phyloP scores from a whole-genome alignment of 2,797 vertebrate species.

The Telmatherina bonti region DNA sequence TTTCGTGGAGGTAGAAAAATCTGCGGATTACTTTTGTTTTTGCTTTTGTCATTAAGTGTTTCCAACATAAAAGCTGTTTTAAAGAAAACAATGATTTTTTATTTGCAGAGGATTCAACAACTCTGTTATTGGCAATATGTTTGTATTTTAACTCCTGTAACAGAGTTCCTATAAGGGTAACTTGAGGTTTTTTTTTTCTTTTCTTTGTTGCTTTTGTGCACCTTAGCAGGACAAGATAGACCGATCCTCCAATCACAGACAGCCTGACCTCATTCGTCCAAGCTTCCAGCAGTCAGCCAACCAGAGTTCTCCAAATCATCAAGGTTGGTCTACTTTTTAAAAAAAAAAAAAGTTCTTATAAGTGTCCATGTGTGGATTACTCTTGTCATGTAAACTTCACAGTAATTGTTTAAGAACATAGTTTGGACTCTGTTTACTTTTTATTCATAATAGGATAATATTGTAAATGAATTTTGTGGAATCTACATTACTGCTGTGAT shows the following conservation, averaged over 20 bases:
- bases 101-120: too few relatives aligned
- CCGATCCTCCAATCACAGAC: slow-evolving; percentile 85
- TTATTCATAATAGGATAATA: slow-evolving; percentile 1
- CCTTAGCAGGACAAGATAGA: slow-evolving; percentile 91
- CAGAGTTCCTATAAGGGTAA: background rate
- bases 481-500: background rate
- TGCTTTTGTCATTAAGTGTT: too few relatives aligned
- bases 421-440: slow-evolving; percentile 2
- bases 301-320: slow-evolving; percentile 85
- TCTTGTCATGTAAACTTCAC: background rate
- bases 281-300: slow-evolving; percentile 84
- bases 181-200: background rate
- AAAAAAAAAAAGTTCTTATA: background rate
- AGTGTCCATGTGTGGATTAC: background rate
- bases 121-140: background rate
- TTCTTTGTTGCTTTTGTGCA: slow-evolving; percentile 34
- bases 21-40: too few relatives aligned
- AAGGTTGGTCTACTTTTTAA: slow-evolving; percentile 84
- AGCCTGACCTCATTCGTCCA: slow-evolving; percentile 84
- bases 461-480: background rate
- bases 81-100: too few relatives aligned
- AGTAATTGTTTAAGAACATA: background rate
- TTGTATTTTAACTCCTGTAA: background rate
- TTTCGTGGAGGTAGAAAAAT: background rate
- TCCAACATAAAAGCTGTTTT: too few relatives aligned